Percentiles rank a stretch among this genome's conserved stretches.
Evolutionary conservation across 2,888 invertebrate species (phyloP).

Genomic region (Brenthis hecate): DNA sequence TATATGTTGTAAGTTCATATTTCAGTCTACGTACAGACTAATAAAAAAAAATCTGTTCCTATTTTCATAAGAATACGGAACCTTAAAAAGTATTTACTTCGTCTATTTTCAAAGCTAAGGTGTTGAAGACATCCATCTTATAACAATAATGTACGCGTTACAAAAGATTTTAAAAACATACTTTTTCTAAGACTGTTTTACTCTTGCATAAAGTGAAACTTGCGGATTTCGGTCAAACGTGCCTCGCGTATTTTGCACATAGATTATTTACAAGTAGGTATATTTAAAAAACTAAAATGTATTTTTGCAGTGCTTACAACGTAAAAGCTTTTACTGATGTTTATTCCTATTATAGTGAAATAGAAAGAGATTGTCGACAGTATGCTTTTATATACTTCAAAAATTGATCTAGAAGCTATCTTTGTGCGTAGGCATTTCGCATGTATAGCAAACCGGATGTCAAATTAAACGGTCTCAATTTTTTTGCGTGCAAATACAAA

Average conservation of each 20-base stretch:
- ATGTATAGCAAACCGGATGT: no score
- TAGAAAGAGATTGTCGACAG: neutral
- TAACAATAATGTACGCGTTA: conserved; percentile 11
- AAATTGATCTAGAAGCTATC: no score
- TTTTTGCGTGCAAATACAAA: no score
- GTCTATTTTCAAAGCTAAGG: neutral
- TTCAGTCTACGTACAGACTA: no score
- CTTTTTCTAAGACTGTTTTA: conserved; percentile 15
- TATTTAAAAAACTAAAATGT: conserved; percentile 12
- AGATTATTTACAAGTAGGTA: conserved; percentile 15
- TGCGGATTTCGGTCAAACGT: conserved; percentile 20
- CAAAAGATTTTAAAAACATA: conserved; percentile 14
- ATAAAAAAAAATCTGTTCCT: no score
- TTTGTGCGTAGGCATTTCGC: no score
- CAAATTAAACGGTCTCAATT: no score
- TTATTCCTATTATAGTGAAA: neutral
- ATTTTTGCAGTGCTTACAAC: conserved; percentile 7
- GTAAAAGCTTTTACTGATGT: conserved; percentile 14
- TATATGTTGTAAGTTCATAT: no score
- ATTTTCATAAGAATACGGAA: no score
- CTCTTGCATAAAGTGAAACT: conserved; percentile 15
- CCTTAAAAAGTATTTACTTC: neutral
- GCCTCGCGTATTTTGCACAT: conserved; percentile 10
- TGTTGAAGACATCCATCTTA: conserved; percentile 9
- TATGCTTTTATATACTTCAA: no score